Percentiles rank a stretch among this genome's conserved stretches.
Evolutionary conservation across 2,797 vertebrate genomes (phyloP).

Genomic region (Urocyon cinereoargenteus): DNA sequence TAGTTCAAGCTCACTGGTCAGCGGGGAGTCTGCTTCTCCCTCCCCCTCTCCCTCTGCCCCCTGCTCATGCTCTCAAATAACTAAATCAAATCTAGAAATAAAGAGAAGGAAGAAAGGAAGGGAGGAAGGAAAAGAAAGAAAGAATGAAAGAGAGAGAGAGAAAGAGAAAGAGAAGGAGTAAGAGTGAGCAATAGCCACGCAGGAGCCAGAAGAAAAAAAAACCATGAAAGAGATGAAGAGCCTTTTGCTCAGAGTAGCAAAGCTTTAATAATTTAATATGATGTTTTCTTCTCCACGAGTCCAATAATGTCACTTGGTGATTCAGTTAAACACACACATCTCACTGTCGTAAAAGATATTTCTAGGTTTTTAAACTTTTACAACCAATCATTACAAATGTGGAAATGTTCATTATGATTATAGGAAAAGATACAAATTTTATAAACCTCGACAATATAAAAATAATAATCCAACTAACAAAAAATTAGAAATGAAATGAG

Average conservation of each 20-base stretch:
- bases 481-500: conserved; percentile 18
- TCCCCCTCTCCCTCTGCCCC: background rate
- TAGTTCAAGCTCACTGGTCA: background rate
- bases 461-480: background rate
- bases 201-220: background rate
- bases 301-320: background rate
- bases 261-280: background rate
- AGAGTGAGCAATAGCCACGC: no score
- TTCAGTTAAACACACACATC: background rate
- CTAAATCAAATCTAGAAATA: background rate
- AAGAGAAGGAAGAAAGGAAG: background rate
- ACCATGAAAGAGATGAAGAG: background rate
- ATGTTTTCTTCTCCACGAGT: background rate
- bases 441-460: background rate
- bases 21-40: background rate
- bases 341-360: background rate
- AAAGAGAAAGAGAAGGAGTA: no score
- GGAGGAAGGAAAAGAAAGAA: no score
- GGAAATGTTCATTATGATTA: background rate
- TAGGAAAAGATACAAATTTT: background rate
- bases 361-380: background rate
- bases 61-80: background rate
- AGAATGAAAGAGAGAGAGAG: no score
- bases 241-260: background rate
- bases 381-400: background rate